Percentiles rank a stretch among this genome's conserved stretches.
These are phyloP conservation scores for Steinernema hermaphroditum DNA, from an alignment of 2,888 invertebrate species.

Conservation along the genomic window DNA sequence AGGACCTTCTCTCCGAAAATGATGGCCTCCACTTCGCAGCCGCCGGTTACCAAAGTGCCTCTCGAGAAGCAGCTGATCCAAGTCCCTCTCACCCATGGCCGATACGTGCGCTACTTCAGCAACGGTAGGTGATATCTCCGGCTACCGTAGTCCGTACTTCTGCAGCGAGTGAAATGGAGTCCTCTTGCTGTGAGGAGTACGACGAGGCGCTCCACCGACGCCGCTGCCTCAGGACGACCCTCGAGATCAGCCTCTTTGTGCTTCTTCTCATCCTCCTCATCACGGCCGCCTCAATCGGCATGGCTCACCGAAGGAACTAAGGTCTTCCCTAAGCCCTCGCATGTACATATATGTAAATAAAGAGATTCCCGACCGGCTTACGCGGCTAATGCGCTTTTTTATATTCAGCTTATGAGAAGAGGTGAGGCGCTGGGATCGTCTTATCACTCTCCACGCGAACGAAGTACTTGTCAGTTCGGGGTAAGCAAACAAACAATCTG, in stretches of 20 bases:
- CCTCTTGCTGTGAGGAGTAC: background rate
- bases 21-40: background rate
- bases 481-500: background rate
- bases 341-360: constrained; percentile 1
- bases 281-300: constrained; percentile 5
- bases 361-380: background rate
- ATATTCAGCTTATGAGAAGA: background rate
- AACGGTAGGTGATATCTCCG: background rate
- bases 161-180: background rate
- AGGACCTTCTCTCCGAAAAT: background rate
- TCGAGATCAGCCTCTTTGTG: background rate
- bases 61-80: constrained; percentile 12
- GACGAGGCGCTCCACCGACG: background rate
- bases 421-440: background rate
- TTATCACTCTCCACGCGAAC: background rate
- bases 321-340: background rate
- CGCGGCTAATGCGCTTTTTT: background rate
- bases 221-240: background rate
- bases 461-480: too few relatives aligned
- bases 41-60: background rate
- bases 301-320: background rate
- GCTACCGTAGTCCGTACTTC: background rate
- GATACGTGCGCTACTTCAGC: constrained; percentile 17
- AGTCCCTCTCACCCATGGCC: constrained; percentile 14
- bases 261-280: constrained; percentile 4